Percentiles rank a stretch among this genome's conserved stretches.
These are phyloP conservation scores for Sinella curviseta DNA, from an alignment of 1,140 invertebrate species.

Conservation along the genomic window DNA sequence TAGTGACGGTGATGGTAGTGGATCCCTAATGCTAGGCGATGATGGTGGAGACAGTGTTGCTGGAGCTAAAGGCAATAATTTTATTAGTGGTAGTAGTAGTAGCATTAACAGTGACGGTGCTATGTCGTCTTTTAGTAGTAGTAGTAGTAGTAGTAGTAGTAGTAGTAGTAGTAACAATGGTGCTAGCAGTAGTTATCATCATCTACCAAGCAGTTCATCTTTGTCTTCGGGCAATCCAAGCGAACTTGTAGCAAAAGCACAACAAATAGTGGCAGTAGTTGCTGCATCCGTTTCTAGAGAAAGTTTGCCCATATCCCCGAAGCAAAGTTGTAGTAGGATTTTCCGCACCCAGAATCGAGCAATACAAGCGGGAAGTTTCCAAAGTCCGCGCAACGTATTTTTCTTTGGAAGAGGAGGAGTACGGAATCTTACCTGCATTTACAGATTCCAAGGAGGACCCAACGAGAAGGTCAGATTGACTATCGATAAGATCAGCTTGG, in stretches of 20 bases:
- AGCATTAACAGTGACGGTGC: conserved; percentile 5
- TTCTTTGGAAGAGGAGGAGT: conserved; percentile 76
- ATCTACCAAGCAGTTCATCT: conserved; percentile 19
- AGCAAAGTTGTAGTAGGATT: conserved; percentile 59
- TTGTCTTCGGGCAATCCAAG: conserved; percentile 50
- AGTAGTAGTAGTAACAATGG: background rate
- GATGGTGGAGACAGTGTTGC: background rate
- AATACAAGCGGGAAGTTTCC: conserved; percentile 63
- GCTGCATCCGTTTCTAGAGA: conserved; percentile 4
- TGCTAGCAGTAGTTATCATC: background rate
- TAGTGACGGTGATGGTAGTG: background rate
- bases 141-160: background rate
- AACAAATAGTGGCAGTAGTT: background rate
- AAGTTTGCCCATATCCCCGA: conserved; percentile 28
- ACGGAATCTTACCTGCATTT: conserved; percentile 70
- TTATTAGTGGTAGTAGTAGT: background rate
- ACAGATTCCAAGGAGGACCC: conserved; percentile 70
- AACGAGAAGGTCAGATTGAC: conserved; percentile 69
- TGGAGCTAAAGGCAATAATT: background rate
- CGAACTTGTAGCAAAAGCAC: conserved; percentile 50
- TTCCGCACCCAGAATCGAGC: conserved; percentile 54
- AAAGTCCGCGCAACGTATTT: conserved; percentile 76
- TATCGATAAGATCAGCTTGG: conserved; percentile 66
- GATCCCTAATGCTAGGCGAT: background rate
- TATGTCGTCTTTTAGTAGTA: conserved; percentile 1